Percentiles rank a stretch among this genome's conserved stretches.
phyloP scores from a whole-genome alignment of 2,888 invertebrate genomes.

The Sabellastarte sp. region DNA sequence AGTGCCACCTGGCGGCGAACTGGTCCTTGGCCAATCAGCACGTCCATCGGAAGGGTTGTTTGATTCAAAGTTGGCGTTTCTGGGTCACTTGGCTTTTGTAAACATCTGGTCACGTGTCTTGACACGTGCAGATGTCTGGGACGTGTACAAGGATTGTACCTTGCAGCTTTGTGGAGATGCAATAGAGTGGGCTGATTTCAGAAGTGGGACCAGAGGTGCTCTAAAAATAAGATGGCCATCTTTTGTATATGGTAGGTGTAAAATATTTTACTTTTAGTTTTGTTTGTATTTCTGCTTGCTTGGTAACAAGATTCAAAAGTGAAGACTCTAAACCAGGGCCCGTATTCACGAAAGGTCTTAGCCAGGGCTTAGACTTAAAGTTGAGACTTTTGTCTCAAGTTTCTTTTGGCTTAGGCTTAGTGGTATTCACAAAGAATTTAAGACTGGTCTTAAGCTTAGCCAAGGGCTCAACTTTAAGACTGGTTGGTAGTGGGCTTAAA shows the following conservation, averaged over 20 bases:
- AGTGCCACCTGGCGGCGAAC: constrained; percentile 49
- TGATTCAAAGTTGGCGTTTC: constrained; percentile 40
- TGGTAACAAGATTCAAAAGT: no score
- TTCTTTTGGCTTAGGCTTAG: no score
- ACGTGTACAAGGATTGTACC: constrained; percentile 42
- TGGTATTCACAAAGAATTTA: no score
- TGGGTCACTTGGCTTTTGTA: constrained; percentile 54
- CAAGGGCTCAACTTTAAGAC: no score
- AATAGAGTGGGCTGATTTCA: constrained; percentile 58
- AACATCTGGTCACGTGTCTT: constrained; percentile 55
- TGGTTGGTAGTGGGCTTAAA: no score
- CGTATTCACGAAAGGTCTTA: no score
- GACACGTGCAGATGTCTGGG: constrained; percentile 5
- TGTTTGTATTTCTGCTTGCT: no score
- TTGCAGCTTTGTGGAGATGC: constrained; percentile 56
- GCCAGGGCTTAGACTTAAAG: no score
- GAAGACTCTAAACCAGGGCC: no score
- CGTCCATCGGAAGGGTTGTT: constrained; percentile 23
- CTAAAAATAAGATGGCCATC: constrained; percentile 58
- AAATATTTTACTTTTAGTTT: background rate
- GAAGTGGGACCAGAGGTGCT: constrained; percentile 56
- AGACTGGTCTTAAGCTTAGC: no score
- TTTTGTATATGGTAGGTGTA: constrained; percentile 22
- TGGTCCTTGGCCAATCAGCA: constrained; percentile 50
- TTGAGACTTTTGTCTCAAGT: no score